Evolutionary conservation across 2,888 invertebrate genomes (phyloP).

Genomic region (Ischnura elegans): DNA sequence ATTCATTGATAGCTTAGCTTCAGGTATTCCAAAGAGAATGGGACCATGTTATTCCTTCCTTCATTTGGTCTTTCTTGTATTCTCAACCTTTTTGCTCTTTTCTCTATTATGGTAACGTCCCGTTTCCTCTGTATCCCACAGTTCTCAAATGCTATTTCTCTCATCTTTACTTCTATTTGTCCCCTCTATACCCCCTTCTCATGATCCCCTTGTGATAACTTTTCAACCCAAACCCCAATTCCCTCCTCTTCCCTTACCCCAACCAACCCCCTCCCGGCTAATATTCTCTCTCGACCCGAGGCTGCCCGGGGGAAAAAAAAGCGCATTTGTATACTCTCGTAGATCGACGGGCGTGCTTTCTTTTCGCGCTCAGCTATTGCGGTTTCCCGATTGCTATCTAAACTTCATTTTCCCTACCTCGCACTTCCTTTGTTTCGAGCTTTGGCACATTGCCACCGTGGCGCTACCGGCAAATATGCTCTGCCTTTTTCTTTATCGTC

Average conservation of each 20-base stretch:
- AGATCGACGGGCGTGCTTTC: constrained; percentile 1
- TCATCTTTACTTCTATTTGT: no score
- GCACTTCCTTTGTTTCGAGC: neutral
- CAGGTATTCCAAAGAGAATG: no score
- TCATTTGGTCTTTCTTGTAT: neutral
- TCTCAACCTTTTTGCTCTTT: no score
- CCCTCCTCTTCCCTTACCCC: neutral
- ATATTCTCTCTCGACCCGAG: neutral
- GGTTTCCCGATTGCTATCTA: constrained; percentile 21
- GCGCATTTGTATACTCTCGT: neutral
- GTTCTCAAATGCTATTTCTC: no score
- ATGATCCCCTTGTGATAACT: neutral
- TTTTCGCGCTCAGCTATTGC: constrained; percentile 31
- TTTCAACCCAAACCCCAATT: neutral
- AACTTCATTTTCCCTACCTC: constrained; percentile 28
- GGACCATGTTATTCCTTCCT: no score
- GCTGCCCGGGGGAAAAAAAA: no score
- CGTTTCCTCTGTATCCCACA: no score
- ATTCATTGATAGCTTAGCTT: no score
- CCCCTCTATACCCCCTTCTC: neutral
- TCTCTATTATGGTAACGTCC: no score
- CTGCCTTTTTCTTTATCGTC: neutral
- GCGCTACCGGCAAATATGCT: neutral
- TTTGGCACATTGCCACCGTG: neutral
- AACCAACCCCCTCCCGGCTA: neutral